Conservation (phyloP, 2,113 vertebrate genomes). For the Datnioides undecimradiatus region DNA sequence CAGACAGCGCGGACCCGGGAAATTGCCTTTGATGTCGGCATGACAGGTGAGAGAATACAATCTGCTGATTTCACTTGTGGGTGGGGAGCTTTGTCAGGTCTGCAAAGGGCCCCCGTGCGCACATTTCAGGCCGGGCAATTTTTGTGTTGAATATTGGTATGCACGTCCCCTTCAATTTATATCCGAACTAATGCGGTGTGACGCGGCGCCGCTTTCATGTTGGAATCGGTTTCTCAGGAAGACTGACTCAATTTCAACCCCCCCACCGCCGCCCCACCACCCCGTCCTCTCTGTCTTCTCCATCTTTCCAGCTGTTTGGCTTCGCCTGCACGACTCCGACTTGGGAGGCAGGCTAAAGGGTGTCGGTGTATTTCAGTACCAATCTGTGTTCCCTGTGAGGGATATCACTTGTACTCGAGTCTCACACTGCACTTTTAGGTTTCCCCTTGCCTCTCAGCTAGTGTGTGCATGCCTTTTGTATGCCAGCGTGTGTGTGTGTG, state of each 20-base stretch:
- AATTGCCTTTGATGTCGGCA: slow-evolving; percentile 69
- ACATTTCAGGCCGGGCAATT: slow-evolving; percentile 28
- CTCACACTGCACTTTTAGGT: slow-evolving; percentile 5
- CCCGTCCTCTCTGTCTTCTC: slow-evolving; percentile 36
- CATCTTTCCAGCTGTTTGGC: slow-evolving; percentile 48
- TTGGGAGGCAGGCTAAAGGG: slow-evolving; percentile 13
- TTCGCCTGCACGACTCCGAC: slow-evolving; percentile 22
- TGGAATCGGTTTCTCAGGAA: slow-evolving; percentile 62
- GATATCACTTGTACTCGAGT: slow-evolving; percentile 26
- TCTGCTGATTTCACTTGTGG: slow-evolving; percentile 52
- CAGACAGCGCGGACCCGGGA: slow-evolving; percentile 21
- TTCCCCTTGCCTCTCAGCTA: not conserved
- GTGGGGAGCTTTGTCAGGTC: slow-evolving; percentile 46
- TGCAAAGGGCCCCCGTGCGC: slow-evolving; percentile 17
- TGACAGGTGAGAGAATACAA: slow-evolving; percentile 49
- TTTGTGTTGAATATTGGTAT: slow-evolving; percentile 51
- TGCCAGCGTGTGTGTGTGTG: not conserved
- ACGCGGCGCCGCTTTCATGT: slow-evolving; percentile 71
- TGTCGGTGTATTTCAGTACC: slow-evolving; percentile 24
- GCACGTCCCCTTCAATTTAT: slow-evolving; percentile 49
- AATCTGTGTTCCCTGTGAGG: slow-evolving; percentile 34
- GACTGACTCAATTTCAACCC: slow-evolving; percentile 34
- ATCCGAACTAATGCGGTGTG: slow-evolving; percentile 60
- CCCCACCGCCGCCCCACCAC: not conserved
- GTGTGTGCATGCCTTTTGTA: not conserved